Conservation (phyloP, 1,140 invertebrate genomes). For the Matsumurasca onukii region DNA sequence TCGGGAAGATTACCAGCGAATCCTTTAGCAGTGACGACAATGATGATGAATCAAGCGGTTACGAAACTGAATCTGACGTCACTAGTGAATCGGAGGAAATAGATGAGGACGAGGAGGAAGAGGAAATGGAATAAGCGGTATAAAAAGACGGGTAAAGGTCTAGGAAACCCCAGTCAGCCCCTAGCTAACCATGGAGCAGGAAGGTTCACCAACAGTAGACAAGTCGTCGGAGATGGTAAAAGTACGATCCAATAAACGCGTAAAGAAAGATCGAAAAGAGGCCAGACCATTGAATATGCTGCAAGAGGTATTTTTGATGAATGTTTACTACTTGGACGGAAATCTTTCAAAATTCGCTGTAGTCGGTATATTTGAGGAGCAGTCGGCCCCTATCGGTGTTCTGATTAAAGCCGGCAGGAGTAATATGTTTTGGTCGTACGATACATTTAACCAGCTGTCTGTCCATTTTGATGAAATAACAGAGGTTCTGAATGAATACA, state of each 20-base stretch:
- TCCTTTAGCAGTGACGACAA: too few species aligned
- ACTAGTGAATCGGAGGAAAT: neutral
- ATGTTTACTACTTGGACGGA: neutral
- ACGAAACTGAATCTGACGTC: neutral
- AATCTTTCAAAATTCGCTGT: neutral
- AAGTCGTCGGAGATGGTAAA: neutral
- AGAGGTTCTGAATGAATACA: neutral
- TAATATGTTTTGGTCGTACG: neutral
- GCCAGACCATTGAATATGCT: neutral
- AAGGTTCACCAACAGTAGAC: neutral
- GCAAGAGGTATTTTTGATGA: neutral
- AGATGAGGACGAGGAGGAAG: neutral
- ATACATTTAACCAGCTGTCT: neutral
- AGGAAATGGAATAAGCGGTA: neutral
- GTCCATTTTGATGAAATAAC: neutral
- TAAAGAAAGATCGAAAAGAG: too few species aligned
- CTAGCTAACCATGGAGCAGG: neutral
- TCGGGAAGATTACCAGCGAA: neutral
- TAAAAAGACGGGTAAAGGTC: neutral
- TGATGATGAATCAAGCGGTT: neutral
- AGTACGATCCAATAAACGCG: too few species aligned
- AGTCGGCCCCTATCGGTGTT: neutral
- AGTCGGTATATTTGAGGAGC: neutral
- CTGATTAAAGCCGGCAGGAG: neutral
- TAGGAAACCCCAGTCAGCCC: neutral